A percentile compares a stretch with the other conserved stretches of the same genome.
These are phyloP conservation scores for Meandrusa payeni DNA, from an alignment of 2,888 invertebrate genomes.

Conservation along the genomic window DNA sequence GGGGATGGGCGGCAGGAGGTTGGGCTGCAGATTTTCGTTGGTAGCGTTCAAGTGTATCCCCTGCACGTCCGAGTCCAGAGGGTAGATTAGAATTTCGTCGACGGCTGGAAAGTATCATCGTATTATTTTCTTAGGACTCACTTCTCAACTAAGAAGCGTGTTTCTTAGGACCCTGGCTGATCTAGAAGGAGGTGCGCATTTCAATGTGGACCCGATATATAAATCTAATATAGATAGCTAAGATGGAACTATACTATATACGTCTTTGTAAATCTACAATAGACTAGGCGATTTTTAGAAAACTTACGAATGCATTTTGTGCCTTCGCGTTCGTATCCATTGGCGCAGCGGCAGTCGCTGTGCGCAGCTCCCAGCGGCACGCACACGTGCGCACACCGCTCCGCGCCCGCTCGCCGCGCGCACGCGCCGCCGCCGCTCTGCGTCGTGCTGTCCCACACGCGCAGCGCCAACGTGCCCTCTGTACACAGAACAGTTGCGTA, in stretches of 20 bases:
- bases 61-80: constrained; percentile 88
- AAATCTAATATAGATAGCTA: no score
- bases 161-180: no score
- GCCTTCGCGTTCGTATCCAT: constrained; percentile 72
- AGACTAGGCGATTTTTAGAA: no score
- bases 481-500: no score
- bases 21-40: constrained; percentile 27
- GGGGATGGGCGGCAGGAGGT: constrained; percentile 54
- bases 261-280: no score
- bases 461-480: constrained; percentile 84
- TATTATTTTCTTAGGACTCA: no score
- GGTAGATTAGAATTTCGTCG: constrained; percentile 88
- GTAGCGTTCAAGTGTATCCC: constrained; percentile 78
- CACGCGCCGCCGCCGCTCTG: constrained; percentile 70
- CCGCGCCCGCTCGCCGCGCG: constrained; percentile 67
- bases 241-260: background rate
- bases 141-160: no score
- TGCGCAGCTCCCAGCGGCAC: constrained; percentile 75
- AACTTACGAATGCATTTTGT: constrained; percentile 40
- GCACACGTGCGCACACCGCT: constrained; percentile 76
- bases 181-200: no score
- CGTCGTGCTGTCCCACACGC: constrained; percentile 83
- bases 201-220: no score
- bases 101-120: constrained; percentile 57
- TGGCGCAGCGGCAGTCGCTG: constrained; percentile 90